Evolutionary conservation across 2,797 vertebrate species (phyloP).

Genomic region (Chelon auratus): DNA sequence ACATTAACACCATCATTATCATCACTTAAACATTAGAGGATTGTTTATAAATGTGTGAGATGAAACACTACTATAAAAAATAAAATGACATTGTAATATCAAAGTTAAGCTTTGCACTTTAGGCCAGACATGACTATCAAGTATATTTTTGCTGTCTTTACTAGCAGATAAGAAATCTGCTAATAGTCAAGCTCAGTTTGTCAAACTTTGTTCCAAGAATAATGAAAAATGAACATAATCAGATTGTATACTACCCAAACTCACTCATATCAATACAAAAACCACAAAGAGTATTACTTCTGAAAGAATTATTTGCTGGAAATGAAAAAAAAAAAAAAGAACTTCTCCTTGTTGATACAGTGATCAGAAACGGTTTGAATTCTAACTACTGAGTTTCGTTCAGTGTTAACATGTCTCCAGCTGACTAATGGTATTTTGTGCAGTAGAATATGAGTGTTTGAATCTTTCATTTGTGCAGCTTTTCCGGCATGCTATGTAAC

Average conservation of each 20-base stretch:
- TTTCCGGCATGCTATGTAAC: not conserved
- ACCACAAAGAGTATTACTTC: not conserved
- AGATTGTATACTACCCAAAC: not conserved
- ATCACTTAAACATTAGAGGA: too few relatives aligned
- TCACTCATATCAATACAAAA: not conserved
- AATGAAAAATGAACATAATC: not conserved
- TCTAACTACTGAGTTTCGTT: not conserved
- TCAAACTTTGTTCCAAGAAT: not conserved
- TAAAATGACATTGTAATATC: too few relatives aligned
- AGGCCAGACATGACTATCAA: not conserved
- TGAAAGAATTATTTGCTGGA: not conserved
- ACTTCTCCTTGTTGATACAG: not conserved
- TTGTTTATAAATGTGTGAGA: not conserved
- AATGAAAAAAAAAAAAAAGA: not conserved
- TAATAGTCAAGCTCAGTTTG: not conserved
- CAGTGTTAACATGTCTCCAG: not conserved
- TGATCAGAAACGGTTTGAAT: slow-evolving; percentile 10
- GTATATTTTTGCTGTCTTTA: not conserved
- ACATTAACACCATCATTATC: too few relatives aligned
- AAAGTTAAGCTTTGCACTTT: not conserved
- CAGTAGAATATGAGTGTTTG: slow-evolving; percentile 4
- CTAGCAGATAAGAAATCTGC: too few relatives aligned
- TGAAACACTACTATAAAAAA: slow-evolving; percentile 2
- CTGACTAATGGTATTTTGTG: slow-evolving; percentile 2
- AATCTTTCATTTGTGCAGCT: not conserved